Evolutionary conservation across 53 echinoderm and acorn worm genomes (phyloP), one percentile per base, ranked within the genome.

Genomic region (Holothuria scabra): DNA sequence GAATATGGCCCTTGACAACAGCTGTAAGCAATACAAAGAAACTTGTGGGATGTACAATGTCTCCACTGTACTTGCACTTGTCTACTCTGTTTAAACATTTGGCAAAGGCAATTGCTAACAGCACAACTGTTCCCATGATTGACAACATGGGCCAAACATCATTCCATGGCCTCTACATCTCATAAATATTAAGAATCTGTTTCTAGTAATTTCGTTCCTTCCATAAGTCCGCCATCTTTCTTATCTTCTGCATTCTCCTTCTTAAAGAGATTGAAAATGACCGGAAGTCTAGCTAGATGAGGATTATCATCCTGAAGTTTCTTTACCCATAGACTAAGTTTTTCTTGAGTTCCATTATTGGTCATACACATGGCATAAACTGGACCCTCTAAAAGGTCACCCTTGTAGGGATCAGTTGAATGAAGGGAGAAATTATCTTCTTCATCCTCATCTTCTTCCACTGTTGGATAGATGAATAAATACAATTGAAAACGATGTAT

Each of bases 291-390:
- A 0, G 90, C 94, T 21, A 94, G 86, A 52, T 94, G 87, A 10
- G 97, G 94, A 66, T 97, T 97, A n/a, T 90, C 87, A 35, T 94
- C 92, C 69, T 92, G 94, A 13, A 97, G 88, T 23, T 85, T 85
- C 55, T 88, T 84, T 6, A 97, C 84, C 97, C 97, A 97, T 21
- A 76, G 63, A 30, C 83, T 88, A 19, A 94, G 87, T 8, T 88
- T 59, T 31, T 87, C 92, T 38, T 87, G 85, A 52, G 67, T 83
- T 18, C 85, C 88, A 24, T 79, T 82, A 74, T 74, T 92, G 46
- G 94, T 91, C 89, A 91, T 90, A 60, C 97, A 97, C 92, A 94
- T 92, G 33, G 97, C 97, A 65, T 95, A 92, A 22, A 94, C 85
- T 1, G 94, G 88, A 30, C 94, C 92, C 88, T 94, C 97, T 12